These are phyloP conservation scores for Hylaeus volcanicus DNA, from an alignment of 1,140 invertebrate genomes.

Conservation along the genomic window DNA sequence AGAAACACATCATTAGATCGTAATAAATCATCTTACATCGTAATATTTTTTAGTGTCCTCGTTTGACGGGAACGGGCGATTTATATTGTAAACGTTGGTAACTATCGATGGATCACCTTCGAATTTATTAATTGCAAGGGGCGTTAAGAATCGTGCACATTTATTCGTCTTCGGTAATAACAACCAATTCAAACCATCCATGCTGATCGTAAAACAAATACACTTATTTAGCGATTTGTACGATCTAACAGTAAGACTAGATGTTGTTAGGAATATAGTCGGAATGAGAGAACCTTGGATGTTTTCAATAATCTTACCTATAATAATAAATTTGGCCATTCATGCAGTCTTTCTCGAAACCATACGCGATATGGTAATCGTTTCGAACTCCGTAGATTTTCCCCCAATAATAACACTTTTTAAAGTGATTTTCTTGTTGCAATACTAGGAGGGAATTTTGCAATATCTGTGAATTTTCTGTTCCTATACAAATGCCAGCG, in stretches of 20 bases:
- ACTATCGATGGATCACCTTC: constrained; percentile 82
- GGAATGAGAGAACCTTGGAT: neutral
- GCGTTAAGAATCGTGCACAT: constrained; percentile 82
- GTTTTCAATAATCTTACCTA: constrained; percentile 70
- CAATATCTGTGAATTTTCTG: constrained; percentile 84
- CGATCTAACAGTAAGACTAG: neutral
- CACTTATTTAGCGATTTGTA: neutral
- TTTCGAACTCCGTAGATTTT: constrained; percentile 84
- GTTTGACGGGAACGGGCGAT: constrained; percentile 73
- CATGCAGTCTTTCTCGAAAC: constrained; percentile 85
- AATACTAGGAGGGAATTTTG: constrained; percentile 86
- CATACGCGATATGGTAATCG: constrained; percentile 89
- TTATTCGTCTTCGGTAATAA: constrained; percentile 84
- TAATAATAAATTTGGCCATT: constrained; percentile 86
- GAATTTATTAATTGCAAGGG: constrained; percentile 80
- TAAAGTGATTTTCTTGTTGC: constrained; percentile 89
- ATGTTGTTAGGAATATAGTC: too few relatives aligned
- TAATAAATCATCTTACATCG: constrained; percentile 42
- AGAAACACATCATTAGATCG: neutral
- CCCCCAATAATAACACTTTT: constrained; percentile 88
- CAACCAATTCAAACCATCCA: constrained; percentile 85
- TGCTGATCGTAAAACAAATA: constrained; percentile 71
- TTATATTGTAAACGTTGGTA: constrained; percentile 77
- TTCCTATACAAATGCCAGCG: constrained; percentile 83
- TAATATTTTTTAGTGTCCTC: constrained; percentile 58